phyloP scores from a whole-genome alignment of 2,113 vertebrate species.

The Paramisgurnus dabryanus region DNA sequence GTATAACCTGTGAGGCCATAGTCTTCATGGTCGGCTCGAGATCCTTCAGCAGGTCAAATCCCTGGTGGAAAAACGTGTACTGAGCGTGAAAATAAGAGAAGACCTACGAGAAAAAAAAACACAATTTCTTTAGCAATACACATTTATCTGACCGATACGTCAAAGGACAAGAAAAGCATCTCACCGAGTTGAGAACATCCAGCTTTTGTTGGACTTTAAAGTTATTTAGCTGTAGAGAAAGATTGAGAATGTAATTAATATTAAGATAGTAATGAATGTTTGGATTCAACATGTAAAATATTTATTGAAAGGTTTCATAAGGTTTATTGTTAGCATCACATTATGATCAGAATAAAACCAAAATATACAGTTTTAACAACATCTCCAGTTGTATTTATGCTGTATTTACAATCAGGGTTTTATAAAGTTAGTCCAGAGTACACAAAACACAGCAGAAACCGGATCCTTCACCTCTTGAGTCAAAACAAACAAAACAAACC shows the following conservation, averaged over 20 bases:
- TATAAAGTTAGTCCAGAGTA: background rate
- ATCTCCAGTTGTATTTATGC: too few relatives aligned
- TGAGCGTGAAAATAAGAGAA: constrained; percentile 79
- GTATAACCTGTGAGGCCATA: constrained; percentile 69
- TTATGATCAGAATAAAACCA: too few relatives aligned
- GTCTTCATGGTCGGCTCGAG: constrained; percentile 75
- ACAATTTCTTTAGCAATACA: background rate
- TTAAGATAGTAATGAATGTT: too few relatives aligned
- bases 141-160: background rate
- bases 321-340: too few relatives aligned
- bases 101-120: constrained; percentile 59
- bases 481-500: background rate
- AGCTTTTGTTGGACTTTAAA: constrained; percentile 75
- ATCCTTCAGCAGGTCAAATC: constrained; percentile 75
- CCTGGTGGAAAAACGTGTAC: constrained; percentile 80
- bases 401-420: background rate
- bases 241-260: background rate
- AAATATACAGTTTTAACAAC: too few relatives aligned
- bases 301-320: too few relatives aligned
- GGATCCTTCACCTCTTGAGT: background rate
- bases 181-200: constrained; percentile 76
- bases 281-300: too few relatives aligned
- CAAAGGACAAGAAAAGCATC: constrained; percentile 28
- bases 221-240: constrained; percentile 70
- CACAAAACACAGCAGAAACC: background rate